Evolutionary conservation across 2,888 invertebrate species (phyloP), one percentile per base, ranked within the genome.

Genomic region (Nipponacmea schrenckii): DNA sequence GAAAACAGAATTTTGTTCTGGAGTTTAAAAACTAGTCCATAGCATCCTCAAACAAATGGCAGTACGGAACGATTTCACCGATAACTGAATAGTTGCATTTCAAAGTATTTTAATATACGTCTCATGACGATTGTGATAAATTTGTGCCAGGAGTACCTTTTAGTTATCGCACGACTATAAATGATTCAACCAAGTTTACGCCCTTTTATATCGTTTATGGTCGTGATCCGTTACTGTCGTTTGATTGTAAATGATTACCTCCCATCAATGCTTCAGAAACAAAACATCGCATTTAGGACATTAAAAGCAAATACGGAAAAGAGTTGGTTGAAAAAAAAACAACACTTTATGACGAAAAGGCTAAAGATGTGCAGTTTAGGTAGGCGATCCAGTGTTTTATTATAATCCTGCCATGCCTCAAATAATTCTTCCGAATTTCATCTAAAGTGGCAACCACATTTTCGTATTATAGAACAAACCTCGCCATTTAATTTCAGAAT

Each of bases 201-300:
- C 67, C 46, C 14, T 67, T 67, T 20, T 67, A 27, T 26, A 50
- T 50, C 24, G 27, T 24, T 24, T 67, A 67, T 67, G 67, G 67
- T 20, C 56, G 67, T 17, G 45, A 27, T 26, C n/a, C 26, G 17
- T n/a, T 17, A 0, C 4, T 50, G 15, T 50, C 67, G 15, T 17
- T 67, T 14, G 39, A 39, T 27, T 17, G 17, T 10, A 64, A 27
- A 64, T 10, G 64, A 64, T 1, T 64, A 64, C 27, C 26, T 64
- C 0, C 64, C 64, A 8, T 50, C 27, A 24, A 46, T 24, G 17
- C 24, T 26, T 7, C 67, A 50, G 8, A 39, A 15, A 20, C 26
- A 27, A 46, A 24, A 46, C 24, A 20, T 27, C 15, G 56, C 50
- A 17, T 46, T 26, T 20, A 2, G 12, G 15, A 15, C 15, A 26